Evolutionary conservation across 1,140 invertebrate species (phyloP), one percentile per base, ranked within the genome.

Genomic region (Drosophila bipectinata): DNA sequence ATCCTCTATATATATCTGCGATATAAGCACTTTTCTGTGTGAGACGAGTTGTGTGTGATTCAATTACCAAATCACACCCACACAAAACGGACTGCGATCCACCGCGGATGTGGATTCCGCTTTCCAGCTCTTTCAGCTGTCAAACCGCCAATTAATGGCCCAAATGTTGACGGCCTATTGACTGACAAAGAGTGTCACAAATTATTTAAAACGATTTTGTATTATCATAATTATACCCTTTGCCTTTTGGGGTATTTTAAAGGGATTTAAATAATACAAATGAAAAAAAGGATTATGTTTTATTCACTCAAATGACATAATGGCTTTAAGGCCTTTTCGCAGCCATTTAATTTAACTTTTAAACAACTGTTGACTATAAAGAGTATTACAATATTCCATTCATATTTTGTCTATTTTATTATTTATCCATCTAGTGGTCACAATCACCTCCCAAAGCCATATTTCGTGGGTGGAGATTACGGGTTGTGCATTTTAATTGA

Each of bases 401-500:
- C 7, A 21, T 30, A 9, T 32, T 67, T 52, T 5, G 28, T 14
- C 66, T 72, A 60, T 74, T 56, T 56, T 55, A 47, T 52, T 56
- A 34, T 75, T 34, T 45, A 61, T 32, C 32, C 28, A 51, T 30
- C 55, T 60, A 57, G 34, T 44, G 48, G 55, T 78, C 64, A 18
- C 82, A 85, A 73, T 82, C 77, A 85, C 60, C 47, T 21, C 7
- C 4, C 18, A 21, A 28, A 77, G 45, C 87, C 81, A 72, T 81
- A 74, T 64, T 45, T 52, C 10, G 18, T 66, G 59, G 63, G 26
- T 28, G 58, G 63, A 57, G 52, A 49, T 30, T 39, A 67, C 59
- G 54, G 58, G n/a, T 21, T 67, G 24, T 68, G 83, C 56, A 87
- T 87, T 76, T 87, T 66, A 87, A 87, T 84, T 76, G 60, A 73